Evolutionary conservation across 2,888 invertebrate species (phyloP).

Genomic region (Chymomyza fuscimana): DNA sequence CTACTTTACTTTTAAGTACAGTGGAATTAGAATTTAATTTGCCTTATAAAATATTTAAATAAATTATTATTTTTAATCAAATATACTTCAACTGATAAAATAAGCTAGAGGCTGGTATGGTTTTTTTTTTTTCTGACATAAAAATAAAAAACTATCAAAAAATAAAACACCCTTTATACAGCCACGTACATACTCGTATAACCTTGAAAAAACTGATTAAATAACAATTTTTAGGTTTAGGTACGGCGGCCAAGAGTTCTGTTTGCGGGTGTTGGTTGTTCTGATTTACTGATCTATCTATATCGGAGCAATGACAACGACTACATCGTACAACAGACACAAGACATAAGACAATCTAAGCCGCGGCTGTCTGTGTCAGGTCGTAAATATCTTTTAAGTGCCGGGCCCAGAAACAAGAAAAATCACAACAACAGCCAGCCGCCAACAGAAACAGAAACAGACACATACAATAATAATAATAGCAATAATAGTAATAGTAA

Average conservation of each 20-base stretch:
- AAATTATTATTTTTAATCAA: no score
- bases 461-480: slow-evolving; percentile 11
- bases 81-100: no score
- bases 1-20: no score
- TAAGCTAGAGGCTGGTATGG: no score
- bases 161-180: neutral
- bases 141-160: no score
- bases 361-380: slow-evolving; percentile 6
- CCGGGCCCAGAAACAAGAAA: neutral
- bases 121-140: no score
- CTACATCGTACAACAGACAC: neutral
- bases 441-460: slow-evolving; percentile 18
- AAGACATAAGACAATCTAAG: neutral
- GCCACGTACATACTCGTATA: neutral
- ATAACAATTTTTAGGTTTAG: neutral
- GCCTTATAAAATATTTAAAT: no score
- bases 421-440: no score
- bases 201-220: neutral
- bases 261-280: neutral
- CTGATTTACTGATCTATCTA: slow-evolving; percentile 45
- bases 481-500: no score
- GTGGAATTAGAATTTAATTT: no score
- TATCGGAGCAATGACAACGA: slow-evolving; percentile 5
- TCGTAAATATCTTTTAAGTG: slow-evolving; percentile 21
- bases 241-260: neutral